phyloP scores from a whole-genome alignment of 2,888 invertebrate genomes.

The Pollenia angustigena region DNA sequence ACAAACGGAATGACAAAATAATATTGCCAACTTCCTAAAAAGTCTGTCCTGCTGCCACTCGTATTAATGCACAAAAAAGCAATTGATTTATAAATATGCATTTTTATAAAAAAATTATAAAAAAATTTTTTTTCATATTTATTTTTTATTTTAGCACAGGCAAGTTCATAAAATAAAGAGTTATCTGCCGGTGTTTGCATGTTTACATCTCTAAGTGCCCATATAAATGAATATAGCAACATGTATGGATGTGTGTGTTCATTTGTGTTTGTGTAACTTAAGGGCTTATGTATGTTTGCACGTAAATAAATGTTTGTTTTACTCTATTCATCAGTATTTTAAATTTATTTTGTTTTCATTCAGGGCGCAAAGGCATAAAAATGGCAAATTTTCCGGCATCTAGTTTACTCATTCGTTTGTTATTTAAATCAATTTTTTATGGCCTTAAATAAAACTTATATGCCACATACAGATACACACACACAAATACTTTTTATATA shows the following conservation, averaged over 20 bases:
- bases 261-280: slow-evolving; percentile 2
- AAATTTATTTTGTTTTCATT: slow-evolving; percentile 69
- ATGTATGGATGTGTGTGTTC: slow-evolving; percentile 33
- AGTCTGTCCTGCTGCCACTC: too few relatives aligned
- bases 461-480: slow-evolving; percentile 17
- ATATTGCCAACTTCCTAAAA: too few relatives aligned
- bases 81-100: neutral
- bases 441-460: slow-evolving; percentile 51
- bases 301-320: neutral
- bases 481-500: neutral
- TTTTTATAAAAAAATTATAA: too few relatives aligned
- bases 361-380: slow-evolving; percentile 78
- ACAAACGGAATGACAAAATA: too few relatives aligned
- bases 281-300: neutral
- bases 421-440: slow-evolving; percentile 75
- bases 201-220: slow-evolving; percentile 64
- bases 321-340: slow-evolving; percentile 59
- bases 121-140: slow-evolving; percentile 8
- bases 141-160: slow-evolving; percentile 18
- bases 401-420: slow-evolving; percentile 75
- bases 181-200: slow-evolving; percentile 65
- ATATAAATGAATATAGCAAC: neutral
- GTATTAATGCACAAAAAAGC: neutral
- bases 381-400: slow-evolving; percentile 80
- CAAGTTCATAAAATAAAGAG: slow-evolving; percentile 51